Evolutionary conservation across 2,888 invertebrate genomes (phyloP).

Genomic region (Drosophila antonietae): DNA sequence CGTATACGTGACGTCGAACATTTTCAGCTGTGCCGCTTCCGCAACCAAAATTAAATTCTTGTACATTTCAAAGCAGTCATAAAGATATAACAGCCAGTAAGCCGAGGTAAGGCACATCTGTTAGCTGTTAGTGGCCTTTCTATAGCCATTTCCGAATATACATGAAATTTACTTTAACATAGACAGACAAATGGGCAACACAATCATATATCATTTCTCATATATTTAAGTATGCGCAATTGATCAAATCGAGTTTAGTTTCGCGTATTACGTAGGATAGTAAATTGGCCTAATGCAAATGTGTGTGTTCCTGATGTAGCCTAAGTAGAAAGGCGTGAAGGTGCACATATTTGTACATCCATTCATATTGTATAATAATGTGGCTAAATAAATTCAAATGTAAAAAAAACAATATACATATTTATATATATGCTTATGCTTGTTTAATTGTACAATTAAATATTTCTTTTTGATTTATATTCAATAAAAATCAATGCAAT

Average conservation of each 20-base stretch:
- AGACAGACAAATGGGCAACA: slow-evolving; percentile 10
- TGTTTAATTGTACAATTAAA: too few relatives aligned
- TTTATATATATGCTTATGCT: not conserved
- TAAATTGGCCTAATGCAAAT: too few relatives aligned
- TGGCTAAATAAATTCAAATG: too few relatives aligned
- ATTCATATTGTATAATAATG: too few relatives aligned
- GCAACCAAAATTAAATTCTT: not conserved
- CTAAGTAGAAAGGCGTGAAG: too few relatives aligned
- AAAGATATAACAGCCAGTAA: not conserved
- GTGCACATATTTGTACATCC: too few relatives aligned
- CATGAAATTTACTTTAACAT: not conserved
- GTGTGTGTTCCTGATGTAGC: too few relatives aligned
- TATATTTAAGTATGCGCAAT: slow-evolving; percentile 13
- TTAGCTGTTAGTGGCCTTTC: not conserved
- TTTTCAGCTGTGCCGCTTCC: not conserved
- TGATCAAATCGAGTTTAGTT: slow-evolving; percentile 1
- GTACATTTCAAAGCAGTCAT: slow-evolving; percentile 6
- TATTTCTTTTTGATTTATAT: not conserved
- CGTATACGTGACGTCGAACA: slow-evolving; percentile 14
- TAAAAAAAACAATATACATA: too few relatives aligned
- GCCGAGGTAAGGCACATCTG: not conserved
- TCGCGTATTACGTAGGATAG: not conserved
- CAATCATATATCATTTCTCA: not conserved
- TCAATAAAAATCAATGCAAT: not conserved
- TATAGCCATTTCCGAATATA: not conserved